A percentile compares a stretch with the other conserved stretches of the same genome.
Conservation (phyloP, 2,797 vertebrate species). For the Chelmon rostratus region DNA sequence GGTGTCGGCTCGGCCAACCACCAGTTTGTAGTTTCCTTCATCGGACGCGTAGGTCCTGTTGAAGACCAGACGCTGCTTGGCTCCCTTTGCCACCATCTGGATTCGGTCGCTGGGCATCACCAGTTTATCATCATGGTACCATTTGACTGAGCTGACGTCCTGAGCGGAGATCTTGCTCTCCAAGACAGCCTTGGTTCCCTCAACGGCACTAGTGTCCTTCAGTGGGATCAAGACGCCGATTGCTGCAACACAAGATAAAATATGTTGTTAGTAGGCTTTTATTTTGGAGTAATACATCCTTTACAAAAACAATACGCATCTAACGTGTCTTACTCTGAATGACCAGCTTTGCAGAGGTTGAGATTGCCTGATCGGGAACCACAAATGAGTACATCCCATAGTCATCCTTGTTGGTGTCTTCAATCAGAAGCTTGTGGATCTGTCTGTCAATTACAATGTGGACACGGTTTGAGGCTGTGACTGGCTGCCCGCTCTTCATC, state of each 20-base stretch:
- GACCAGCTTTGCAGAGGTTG: constrained; percentile 89
- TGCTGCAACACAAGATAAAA: constrained; percentile 79
- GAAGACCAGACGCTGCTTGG: constrained; percentile 95
- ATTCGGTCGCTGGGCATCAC: constrained; percentile 91
- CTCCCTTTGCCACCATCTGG: constrained; percentile 93
- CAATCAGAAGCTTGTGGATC: constrained; percentile 94
- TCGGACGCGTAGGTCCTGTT: constrained; percentile 92
- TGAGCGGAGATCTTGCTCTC: constrained; percentile 97
- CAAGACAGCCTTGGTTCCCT: constrained; percentile 95
- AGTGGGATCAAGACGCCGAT: constrained; percentile 91
- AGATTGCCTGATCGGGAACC: constrained; percentile 90
- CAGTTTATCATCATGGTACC: constrained; percentile 92
- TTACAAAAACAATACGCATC: background rate
- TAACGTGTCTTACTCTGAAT: constrained; percentile 90
- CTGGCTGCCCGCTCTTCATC: constrained; percentile 91
- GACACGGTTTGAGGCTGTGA: constrained; percentile 90
- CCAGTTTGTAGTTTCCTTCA: constrained; percentile 91
- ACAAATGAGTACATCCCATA: constrained; percentile 89
- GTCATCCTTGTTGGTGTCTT: constrained; percentile 93
- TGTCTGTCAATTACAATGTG: constrained; percentile 95
- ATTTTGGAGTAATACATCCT: background rate
- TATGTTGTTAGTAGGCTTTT: background rate
- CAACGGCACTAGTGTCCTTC: constrained; percentile 89
- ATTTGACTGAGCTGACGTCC: constrained; percentile 94
- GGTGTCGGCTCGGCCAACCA: constrained; percentile 93